Evolutionary conservation across 2,797 vertebrate species (phyloP), one percentile per base, ranked within the genome.

Genomic region (Leptoclinus maculatus): DNA sequence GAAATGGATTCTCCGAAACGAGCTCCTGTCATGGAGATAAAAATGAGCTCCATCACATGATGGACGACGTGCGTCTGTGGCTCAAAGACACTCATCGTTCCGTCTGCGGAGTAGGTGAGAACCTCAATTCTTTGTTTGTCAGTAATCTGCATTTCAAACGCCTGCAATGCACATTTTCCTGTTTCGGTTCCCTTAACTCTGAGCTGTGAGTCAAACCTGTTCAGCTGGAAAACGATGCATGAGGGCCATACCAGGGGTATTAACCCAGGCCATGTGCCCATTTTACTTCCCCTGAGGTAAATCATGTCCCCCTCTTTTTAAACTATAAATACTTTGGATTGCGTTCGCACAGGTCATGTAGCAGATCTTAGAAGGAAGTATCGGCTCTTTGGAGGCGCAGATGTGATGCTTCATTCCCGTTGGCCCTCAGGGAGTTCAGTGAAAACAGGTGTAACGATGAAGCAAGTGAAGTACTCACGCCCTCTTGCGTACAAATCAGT

Each of bases 151-250:
- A 45, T 49, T 67, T 45, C 38, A 77, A 32, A 71, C 29, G 47
- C 36, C 47, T 38, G 62, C 47, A 78, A 63, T 72, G 72, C 73
- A 72, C 65, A 77, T 83, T 85, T 90, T 85, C 73, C 84, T 70
- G 86, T 84, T 85, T 54, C 0, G 16, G 64, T 45, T 69, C 80
- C 71, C 71, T 34, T 45, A 67, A 59, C 66, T 64, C 66, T n/a
- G 63, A 49, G 59, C 27, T 65, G 56, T 11, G 9, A 69, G 83
- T 74, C 79, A 82, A 86, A 90, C 88, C 87, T 49, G 93, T 87
- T 91, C 69, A 41, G 82, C 88, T 74, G 84, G 88, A 86, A 84
- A 36, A 69, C 63, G 63, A 43, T 38, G 73, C 36, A 51, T 38
- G 80, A 84, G 82, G 83, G 71, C n/a, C 84, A 86, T 78, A 60